A percentile compares a stretch with the other conserved stretches of the same genome.
phyloP scores from a whole-genome alignment of 2,113 vertebrate genomes.

The Spermophilus dauricus region DNA sequence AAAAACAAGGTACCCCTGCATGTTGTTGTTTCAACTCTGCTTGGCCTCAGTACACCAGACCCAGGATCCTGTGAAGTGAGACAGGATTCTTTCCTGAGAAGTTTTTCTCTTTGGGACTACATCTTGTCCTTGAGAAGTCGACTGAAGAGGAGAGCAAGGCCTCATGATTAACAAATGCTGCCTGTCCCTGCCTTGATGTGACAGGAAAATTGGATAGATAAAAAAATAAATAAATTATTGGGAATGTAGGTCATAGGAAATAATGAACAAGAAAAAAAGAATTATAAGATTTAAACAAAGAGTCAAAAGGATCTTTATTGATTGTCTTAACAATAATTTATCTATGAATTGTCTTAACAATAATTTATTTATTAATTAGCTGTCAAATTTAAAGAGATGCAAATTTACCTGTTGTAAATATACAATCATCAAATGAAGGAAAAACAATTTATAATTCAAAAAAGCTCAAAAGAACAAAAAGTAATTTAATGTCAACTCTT shows the following conservation, averaged over 20 bases:
- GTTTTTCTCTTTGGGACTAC: not conserved
- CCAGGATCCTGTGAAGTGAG: too few species aligned
- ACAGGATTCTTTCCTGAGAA: too few species aligned
- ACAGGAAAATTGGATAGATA: not conserved
- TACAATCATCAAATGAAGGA: not conserved
- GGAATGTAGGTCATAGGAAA: not conserved
- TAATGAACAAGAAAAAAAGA: not conserved
- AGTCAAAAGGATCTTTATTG: not conserved
- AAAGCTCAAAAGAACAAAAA: not conserved
- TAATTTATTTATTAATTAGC: too few species aligned
- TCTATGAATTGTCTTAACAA: not conserved
- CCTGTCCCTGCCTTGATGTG: not conserved
- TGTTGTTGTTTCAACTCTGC: too few species aligned
- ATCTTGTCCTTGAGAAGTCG: too few species aligned
- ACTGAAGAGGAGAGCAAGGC: not conserved
- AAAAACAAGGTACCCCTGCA: not conserved
- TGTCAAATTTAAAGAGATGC: not conserved
- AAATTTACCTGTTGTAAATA: not conserved
- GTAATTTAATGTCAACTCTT: not conserved
- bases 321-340: not conserved
- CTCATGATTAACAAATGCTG: not conserved
- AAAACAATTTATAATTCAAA: conserved; percentile 11
- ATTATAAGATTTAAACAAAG: not conserved
- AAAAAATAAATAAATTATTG: not conserved
- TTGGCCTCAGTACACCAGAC: not conserved